Evolutionary conservation across 2,113 vertebrate genomes (phyloP).

Genomic region (Sylvilagus bachmani): DNA sequence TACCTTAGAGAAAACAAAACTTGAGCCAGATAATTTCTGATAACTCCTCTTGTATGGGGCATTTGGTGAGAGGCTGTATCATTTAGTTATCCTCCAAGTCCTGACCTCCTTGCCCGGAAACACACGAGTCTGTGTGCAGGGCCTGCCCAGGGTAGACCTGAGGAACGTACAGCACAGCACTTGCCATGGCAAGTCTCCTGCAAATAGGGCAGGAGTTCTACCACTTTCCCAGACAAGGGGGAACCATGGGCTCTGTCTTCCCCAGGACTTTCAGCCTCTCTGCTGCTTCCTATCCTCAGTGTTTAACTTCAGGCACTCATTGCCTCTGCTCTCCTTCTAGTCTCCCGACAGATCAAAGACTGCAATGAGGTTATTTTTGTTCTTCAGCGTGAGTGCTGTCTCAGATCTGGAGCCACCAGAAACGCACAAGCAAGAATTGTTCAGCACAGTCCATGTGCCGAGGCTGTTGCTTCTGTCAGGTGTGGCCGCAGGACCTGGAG

Average conservation of each 20-base stretch:
- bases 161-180: neutral
- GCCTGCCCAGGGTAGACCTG: neutral
- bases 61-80: neutral
- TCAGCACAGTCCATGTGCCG: neutral
- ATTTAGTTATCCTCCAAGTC: neutral
- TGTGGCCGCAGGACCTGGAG: neutral
- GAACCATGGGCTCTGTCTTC: neutral
- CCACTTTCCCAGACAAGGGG: neutral
- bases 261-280: neutral
- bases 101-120: neutral
- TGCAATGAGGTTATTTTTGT: neutral
- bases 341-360: neutral
- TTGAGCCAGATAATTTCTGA: neutral
- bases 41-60: neutral
- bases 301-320: neutral
- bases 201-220: neutral
- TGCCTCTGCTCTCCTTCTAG: neutral
- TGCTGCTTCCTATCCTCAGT: rapidly evolving
- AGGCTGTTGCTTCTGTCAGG: neutral
- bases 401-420: neutral
- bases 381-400: neutral
- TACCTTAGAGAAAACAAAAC: neutral
- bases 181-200: neutral
- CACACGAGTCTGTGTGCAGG: neutral
- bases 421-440: neutral